Base-by-base conservation (phyloP, 2,888 invertebrate genomes). In the Eudasyphora cyanicolor region DNA sequence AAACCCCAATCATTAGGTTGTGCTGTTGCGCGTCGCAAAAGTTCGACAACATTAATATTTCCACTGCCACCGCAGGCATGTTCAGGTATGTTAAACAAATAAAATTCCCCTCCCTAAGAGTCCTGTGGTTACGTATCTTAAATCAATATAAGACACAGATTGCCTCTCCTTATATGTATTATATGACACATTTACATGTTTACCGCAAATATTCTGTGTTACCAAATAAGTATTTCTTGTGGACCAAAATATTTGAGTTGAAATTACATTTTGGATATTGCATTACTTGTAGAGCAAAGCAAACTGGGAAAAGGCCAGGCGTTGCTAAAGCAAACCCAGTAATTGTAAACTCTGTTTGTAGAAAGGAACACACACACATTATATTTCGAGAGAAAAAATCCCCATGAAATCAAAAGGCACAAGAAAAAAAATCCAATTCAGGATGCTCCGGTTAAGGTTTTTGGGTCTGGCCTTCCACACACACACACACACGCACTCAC, bases 1-100 rank as follows among this genome's bases (percentile, higher is more conserved):
- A 98, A 98, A 93, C 97, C 98, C 89, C 98, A 98, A 94, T 97
- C 97, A 89, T 94, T 98, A 92, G 98, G 98, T 92, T 98, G 97
- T 94, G 98, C 98, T 88, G 98, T 98, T 89, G 98, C 98, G 85
- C 93, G 98, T 90, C 94, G 98, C 92, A 98, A 98, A 93, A 97
- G 97, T 88, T 98, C 97, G 88, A 98, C 98, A 86, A 98, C 98
- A 51, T 95, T 98, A 89, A 98, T 98, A 91, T 98, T 98, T 92
- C 98, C 98, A 69, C 93, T 98, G 89, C 98, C 98, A 85, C 97
- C 98, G 29, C 98, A 98, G 92, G 98, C 98, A 87, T 98, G 98
- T 93, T 97, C 97, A 94, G 97, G 97, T 97, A 93, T 93, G 90
- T 90, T 86, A 8, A 54, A 57, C 19, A 24, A 0, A 35, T 21